These are phyloP conservation scores for Archivesica marissinica DNA, from an alignment of 1,140 invertebrate species.

Conservation along the genomic window DNA sequence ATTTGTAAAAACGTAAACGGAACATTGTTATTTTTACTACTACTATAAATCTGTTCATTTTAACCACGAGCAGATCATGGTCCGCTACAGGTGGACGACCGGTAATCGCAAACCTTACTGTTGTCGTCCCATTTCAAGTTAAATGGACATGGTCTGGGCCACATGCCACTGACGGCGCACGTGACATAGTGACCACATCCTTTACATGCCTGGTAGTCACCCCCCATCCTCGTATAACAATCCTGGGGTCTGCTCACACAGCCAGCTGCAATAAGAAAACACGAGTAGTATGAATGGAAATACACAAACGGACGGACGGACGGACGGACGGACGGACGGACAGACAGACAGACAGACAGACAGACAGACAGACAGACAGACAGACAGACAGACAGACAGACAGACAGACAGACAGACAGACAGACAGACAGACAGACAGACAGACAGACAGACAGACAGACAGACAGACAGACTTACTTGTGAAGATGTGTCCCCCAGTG, in stretches of 20 bases:
- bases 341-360: too few relatives aligned
- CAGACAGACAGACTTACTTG: conserved; percentile 42
- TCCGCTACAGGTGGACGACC: conserved; percentile 52
- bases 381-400: too few relatives aligned
- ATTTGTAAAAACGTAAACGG: too few relatives aligned
- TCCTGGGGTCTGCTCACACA: background rate
- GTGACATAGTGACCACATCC: conserved; percentile 48
- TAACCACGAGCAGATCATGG: background rate
- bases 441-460: too few relatives aligned
- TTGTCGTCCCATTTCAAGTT: conserved; percentile 61
- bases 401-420: too few relatives aligned
- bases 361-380: too few relatives aligned
- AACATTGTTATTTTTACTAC: too few relatives aligned
- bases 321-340: too few relatives aligned
- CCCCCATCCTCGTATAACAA: conserved; percentile 15
- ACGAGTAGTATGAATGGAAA: too few relatives aligned
- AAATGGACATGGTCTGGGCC: conserved; percentile 39
- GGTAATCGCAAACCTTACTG: conserved; percentile 24
- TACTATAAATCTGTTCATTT: background rate
- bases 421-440: too few relatives aligned
- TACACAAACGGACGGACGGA: too few relatives aligned
- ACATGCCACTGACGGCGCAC: conserved; percentile 47
- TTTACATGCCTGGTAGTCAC: conserved; percentile 49
- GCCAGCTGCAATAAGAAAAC: conserved; percentile 14
- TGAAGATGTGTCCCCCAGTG: conserved; percentile 17